Base-by-base conservation (phyloP, 2,113 vertebrate genomes). In the Paradisaea rubra region DNA sequence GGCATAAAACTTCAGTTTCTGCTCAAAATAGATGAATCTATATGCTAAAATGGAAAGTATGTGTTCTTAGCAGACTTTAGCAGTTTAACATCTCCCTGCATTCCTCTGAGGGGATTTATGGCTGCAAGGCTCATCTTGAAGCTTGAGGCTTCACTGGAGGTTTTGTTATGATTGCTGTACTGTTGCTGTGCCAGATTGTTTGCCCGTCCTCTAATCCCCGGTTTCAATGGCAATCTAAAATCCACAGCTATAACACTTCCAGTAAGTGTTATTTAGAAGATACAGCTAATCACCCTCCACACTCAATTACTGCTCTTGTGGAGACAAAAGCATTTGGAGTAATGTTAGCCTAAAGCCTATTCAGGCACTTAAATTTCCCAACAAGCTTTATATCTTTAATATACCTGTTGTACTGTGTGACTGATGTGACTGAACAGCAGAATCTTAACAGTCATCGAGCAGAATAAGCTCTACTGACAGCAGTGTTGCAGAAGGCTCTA, bases 251-350 rank as follows among this genome's bases (percentile, higher is more conserved):
- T 81, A 74, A 53, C 4, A 28, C n/a, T 83, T 53, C 15, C 83
- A 50, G 7, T 52, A 20, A 71, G 56, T n/a, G 37, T 86, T 77
- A 61, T 35, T 93, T 70, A 64, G 78, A 49, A 78, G 52, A 84
- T 84, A 15, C 0, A 49, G 37, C 66, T 84, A 45, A 84, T 84
- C 81, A 44, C 65, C 18, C 23, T 74, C 6, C 37, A 3, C 33
- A n/a, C 45, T 82, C 41, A 57, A 2, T 47, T 76, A 18, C 71
- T 4, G 9, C 69, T 93, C 49, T 86, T 53, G 12, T 64, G 81
- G 76, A 93, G 84, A 60, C 37, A 89, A 77, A 92, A 72, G 23
- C 68, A 10, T 76, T 69, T 74, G 59, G 41, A 64, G 30, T 56
- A 42, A 65, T 50, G 27, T 87, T 80, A 78, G 45, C 74, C 49